These are phyloP conservation scores for Cinclus cinclus DNA, from an alignment of 2,113 vertebrate species.

Conservation along the genomic window DNA sequence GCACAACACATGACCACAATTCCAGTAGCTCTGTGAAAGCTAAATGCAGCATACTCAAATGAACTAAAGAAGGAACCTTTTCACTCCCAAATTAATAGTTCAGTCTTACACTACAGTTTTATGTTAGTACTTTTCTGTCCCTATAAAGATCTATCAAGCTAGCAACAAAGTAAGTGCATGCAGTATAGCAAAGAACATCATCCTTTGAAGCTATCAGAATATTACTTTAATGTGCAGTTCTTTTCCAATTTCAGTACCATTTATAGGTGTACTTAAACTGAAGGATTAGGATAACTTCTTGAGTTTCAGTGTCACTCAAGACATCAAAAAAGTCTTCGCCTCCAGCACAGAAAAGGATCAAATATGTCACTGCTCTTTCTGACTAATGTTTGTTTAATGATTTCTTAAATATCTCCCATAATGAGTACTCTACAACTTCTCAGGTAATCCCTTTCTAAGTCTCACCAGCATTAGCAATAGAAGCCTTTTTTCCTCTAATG, in stretches of 20 bases:
- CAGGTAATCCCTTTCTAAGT: not conserved
- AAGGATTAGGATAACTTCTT: not conserved
- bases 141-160: not conserved
- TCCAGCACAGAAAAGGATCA: not conserved
- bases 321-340: not conserved
- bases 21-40: not conserved
- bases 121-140: not conserved
- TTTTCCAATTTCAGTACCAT: not conserved
- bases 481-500: not conserved
- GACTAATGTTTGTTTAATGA: not conserved
- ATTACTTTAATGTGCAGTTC: not conserved
- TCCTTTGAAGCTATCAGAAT: not conserved
- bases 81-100: not conserved
- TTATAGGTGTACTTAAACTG: not conserved
- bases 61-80: not conserved
- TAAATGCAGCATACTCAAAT: not conserved
- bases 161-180: not conserved
- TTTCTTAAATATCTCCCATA: not conserved
- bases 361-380: not conserved
- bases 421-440: not conserved
- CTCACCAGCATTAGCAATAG: not conserved
- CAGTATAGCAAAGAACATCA: not conserved
- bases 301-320: not conserved
- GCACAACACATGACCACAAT: not conserved
- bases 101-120: not conserved